Evolutionary conservation across 2,888 invertebrate genomes (phyloP).

Genomic region (Dryomyza anilis): DNA sequence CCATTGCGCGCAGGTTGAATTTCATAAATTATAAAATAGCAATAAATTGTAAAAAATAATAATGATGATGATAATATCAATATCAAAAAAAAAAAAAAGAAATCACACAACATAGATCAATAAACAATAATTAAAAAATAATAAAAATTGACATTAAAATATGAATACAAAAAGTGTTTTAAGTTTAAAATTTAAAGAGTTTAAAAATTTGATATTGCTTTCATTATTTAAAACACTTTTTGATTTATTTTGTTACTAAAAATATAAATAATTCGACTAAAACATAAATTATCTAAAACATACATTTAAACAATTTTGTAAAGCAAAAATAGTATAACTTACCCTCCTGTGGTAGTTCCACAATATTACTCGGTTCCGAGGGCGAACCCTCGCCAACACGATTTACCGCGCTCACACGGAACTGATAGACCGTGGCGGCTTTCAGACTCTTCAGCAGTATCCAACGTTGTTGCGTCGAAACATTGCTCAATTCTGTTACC

Average conservation of each 20-base stretch:
- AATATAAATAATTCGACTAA: too few relatives aligned
- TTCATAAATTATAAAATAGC: too few relatives aligned
- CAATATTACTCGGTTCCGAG: constrained; percentile 85
- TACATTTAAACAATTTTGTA: not conserved
- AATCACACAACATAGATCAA: not conserved
- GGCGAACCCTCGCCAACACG: constrained; percentile 93
- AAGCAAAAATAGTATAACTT: constrained; percentile 56
- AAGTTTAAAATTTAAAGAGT: too few relatives aligned
- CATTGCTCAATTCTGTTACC: constrained; percentile 86
- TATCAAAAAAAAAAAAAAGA: not conserved
- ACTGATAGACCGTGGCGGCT: constrained; percentile 95
- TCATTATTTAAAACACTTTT: too few relatives aligned
- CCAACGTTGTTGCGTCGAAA: constrained; percentile 80
- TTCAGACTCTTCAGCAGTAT: constrained; percentile 82
- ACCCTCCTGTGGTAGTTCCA: constrained; percentile 97
- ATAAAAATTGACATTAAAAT: too few relatives aligned
- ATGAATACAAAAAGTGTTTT: too few relatives aligned
- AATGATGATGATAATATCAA: not conserved
- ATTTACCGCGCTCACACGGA: constrained; percentile 95
- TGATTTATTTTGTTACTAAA: too few relatives aligned
- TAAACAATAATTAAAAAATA: too few relatives aligned
- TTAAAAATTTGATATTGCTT: too few relatives aligned
- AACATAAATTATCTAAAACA: not conserved
- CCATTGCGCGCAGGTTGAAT: too few relatives aligned
- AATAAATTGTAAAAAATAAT: not conserved